Evolutionary conservation across 2,888 invertebrate genomes (phyloP).

Genomic region (Julus scanicus): DNA sequence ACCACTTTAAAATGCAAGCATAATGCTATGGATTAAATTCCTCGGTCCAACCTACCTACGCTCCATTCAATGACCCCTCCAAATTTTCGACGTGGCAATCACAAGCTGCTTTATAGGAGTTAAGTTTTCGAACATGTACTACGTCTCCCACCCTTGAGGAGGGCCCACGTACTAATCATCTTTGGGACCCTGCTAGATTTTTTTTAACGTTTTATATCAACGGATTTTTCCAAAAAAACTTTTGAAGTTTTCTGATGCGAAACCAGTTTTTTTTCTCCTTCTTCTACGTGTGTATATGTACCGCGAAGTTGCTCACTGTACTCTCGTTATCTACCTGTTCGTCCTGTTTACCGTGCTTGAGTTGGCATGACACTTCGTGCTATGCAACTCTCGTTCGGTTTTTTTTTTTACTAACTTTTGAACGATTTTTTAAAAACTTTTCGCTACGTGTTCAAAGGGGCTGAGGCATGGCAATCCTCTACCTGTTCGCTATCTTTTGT

Average conservation of each 20-base stretch:
- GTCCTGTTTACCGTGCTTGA: conserved; percentile 6
- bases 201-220: not conserved
- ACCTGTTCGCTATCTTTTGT: conserved; percentile 39
- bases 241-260: not conserved
- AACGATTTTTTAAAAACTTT: not conserved
- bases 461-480: conserved; percentile 14
- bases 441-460: not conserved
- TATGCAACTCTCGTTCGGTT: not conserved
- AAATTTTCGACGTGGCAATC: not conserved
- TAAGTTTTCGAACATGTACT: too few species aligned
- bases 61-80: conserved; percentile 41
- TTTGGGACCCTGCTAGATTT: not conserved
- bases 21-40: conserved; percentile 37
- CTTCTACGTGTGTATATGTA: not conserved
- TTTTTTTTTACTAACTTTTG: not conserved
- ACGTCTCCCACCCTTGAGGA: not conserved
- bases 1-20: not conserved
- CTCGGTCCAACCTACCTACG: conserved; percentile 17
- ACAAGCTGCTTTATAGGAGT: not conserved
- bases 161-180: not conserved
- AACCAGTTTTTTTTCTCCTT: not conserved
- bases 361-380: conserved; percentile 2
- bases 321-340: conserved; percentile 29
- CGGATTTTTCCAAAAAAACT: not conserved
- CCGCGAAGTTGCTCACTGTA: not conserved